phyloP scores from a whole-genome alignment of 2,113 vertebrate species.

The Sigmodon hispidus region DNA sequence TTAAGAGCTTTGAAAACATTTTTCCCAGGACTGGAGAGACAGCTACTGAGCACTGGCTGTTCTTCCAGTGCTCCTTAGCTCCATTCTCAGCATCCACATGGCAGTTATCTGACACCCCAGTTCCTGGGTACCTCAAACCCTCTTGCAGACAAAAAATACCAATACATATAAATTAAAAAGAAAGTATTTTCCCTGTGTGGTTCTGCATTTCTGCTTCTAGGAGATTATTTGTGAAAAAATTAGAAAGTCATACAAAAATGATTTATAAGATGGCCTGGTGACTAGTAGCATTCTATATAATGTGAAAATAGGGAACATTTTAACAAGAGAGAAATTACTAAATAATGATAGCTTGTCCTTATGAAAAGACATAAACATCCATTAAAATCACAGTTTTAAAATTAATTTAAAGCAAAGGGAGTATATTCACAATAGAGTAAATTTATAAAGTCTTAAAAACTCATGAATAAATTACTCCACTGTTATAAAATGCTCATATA shows the following conservation, averaged over 20 bases:
- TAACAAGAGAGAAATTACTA: constrained; percentile 6
- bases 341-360: neutral
- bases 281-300: constrained; percentile 7
- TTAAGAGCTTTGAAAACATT: constrained; percentile 18
- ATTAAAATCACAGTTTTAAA: constrained; percentile 39
- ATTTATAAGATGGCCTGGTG: neutral
- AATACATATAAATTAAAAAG: neutral
- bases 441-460: neutral
- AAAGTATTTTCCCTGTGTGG: neutral
- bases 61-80: neutral
- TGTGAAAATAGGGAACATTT: neutral
- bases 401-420: neutral
- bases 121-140: neutral
- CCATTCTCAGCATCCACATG: neutral
- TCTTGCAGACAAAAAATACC: neutral
- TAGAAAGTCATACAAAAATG: neutral
- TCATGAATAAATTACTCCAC: neutral
- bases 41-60: neutral
- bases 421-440: neutral
- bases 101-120: neutral
- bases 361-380: neutral
- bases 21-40: neutral
- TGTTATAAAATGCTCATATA: constrained; percentile 8
- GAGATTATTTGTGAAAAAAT: constrained; percentile 34
- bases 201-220: neutral